Evolutionary conservation across 2,888 invertebrate genomes (phyloP).

Genomic region (Drosophila vallismaia): DNA sequence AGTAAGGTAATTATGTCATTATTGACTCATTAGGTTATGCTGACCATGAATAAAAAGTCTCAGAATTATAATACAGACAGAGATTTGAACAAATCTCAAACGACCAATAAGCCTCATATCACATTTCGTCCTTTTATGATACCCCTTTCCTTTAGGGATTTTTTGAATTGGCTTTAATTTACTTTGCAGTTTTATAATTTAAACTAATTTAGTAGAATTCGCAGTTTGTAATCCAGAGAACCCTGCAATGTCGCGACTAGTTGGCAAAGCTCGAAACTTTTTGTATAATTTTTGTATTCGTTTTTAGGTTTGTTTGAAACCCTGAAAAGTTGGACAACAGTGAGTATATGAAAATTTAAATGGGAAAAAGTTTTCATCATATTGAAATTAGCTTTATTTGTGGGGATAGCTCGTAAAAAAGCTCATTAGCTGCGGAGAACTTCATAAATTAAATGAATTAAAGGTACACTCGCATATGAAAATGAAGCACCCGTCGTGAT

Average conservation of each 20-base stretch:
- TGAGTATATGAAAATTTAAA: constrained; percentile 9
- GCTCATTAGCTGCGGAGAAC: constrained; percentile 54
- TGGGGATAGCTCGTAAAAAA: constrained; percentile 31
- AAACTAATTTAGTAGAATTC: constrained; percentile 66
- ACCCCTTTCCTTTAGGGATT: neutral
- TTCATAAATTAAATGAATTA: constrained; percentile 40
- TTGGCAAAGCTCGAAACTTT: constrained; percentile 61
- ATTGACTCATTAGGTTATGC: no score
- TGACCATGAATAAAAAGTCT: neutral
- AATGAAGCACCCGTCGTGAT: constrained; percentile 55
- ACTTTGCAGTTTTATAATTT: constrained; percentile 52
- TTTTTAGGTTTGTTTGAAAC: constrained; percentile 11
- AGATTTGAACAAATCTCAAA: neutral
- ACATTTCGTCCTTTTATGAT: neutral
- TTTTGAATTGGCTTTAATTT: neutral
- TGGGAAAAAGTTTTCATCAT: constrained; percentile 48
- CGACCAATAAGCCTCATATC: neutral
- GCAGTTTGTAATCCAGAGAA: constrained; percentile 42
- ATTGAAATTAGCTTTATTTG: constrained; percentile 48
- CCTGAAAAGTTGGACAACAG: constrained; percentile 25
- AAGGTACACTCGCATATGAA: constrained; percentile 29
- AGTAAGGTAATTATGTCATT: no score
- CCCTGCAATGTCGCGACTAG: constrained; percentile 57
- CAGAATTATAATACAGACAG: neutral
- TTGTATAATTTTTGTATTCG: constrained; percentile 17